Evolutionary conservation across 2,113 vertebrate species (phyloP).

Genomic region (Lates calcarifer): DNA sequence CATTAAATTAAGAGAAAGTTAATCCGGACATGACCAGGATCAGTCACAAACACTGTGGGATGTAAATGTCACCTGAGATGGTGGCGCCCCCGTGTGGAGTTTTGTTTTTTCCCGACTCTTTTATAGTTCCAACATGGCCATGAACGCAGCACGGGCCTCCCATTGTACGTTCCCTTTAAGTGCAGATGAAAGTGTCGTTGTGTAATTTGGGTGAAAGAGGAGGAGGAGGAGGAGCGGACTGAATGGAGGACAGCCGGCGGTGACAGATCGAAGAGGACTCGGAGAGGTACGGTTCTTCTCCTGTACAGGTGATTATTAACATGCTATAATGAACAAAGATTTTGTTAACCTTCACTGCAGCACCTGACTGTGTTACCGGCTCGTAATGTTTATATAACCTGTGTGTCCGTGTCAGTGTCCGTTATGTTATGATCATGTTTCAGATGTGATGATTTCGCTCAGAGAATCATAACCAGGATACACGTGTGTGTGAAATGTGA

Average conservation of each 20-base stretch:
- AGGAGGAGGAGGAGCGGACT: slow-evolving; percentile 5
- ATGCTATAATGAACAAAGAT: neutral
- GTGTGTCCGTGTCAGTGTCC: neutral
- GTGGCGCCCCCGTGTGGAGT: slow-evolving; percentile 44
- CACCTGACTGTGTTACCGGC: neutral
- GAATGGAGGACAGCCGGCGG: slow-evolving; percentile 5
- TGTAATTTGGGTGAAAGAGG: slow-evolving; percentile 56
- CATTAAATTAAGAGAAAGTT: too few relatives aligned
- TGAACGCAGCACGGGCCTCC: slow-evolving; percentile 44
- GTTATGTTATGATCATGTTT: too few relatives aligned
- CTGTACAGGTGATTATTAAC: neutral
- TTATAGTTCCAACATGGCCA: neutral
- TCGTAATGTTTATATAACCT: neutral
- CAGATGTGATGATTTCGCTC: too few relatives aligned
- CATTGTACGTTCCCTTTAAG: slow-evolving; percentile 59
- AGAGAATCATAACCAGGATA: neutral
- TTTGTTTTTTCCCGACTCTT: fast-evolving
- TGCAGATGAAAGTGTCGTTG: slow-evolving; percentile 50
- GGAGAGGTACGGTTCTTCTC: slow-evolving; percentile 26
- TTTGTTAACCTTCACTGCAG: neutral
- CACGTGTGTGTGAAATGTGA: neutral
- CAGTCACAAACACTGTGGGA: neutral
- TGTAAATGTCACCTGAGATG: neutral
- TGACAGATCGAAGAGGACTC: slow-evolving; percentile 29
- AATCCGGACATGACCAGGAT: too few relatives aligned